Percentiles rank a stretch among this genome's conserved stretches.
These are phyloP conservation scores for Apodemia hepburni DNA, from an alignment of 2,888 invertebrate genomes.

Conservation along the genomic window DNA sequence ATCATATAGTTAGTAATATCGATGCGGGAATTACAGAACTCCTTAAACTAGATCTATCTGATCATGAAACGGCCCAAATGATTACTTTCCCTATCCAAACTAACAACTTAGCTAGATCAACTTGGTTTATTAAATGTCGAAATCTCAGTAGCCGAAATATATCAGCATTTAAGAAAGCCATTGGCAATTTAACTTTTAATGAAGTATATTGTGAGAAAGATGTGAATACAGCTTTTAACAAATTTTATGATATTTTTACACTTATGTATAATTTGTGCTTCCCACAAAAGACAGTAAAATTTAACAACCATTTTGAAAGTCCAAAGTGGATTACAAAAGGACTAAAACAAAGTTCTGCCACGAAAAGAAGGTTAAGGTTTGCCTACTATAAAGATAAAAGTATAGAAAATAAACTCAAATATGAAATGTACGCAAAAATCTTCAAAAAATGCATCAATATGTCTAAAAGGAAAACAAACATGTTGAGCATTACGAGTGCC, in stretches of 20 bases:
- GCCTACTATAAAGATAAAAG: no score
- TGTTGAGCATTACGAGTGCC: no score
- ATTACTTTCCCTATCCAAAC: background rate
- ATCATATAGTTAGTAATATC: background rate
- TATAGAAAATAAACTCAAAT: no score
- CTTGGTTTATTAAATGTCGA: background rate
- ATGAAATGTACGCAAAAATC: no score
- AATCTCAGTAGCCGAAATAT: background rate
- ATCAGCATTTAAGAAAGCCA: background rate
- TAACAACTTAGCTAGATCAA: background rate
- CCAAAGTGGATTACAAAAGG: conserved; percentile 2
- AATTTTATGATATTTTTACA: background rate
- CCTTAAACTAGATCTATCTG: background rate
- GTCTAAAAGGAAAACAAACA: no score
- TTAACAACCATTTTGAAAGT: background rate
- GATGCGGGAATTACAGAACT: background rate
- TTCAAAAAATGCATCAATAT: no score
- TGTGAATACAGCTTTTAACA: background rate
- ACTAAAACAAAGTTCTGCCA: background rate
- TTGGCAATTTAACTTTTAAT: background rate
- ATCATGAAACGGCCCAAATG: background rate
- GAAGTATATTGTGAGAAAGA: background rate
- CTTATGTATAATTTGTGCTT: background rate
- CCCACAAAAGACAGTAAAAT: background rate
- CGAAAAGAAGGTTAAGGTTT: no score